Conservation (phyloP, 2,888 invertebrate genomes). For the Phanerotoma sp. region DNA sequence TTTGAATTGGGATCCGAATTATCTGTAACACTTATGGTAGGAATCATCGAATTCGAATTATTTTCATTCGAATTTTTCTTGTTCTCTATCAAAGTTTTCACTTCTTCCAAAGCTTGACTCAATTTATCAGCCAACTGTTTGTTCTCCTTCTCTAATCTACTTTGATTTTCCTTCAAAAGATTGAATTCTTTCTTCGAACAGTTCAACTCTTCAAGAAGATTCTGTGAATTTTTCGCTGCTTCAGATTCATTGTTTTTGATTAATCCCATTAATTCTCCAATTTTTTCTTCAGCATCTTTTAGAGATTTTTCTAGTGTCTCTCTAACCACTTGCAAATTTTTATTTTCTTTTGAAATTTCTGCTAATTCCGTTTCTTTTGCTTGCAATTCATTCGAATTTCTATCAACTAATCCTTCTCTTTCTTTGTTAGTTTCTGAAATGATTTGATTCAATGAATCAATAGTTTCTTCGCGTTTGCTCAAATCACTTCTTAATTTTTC, state of each 20-base stretch:
- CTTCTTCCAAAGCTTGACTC: constrained; percentile 39
- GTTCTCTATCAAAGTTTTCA: constrained; percentile 46
- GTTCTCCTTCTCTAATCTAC: constrained; percentile 46
- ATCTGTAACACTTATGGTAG: constrained; percentile 34
- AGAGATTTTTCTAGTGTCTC: constrained; percentile 60
- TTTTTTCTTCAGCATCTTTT: constrained; percentile 51
- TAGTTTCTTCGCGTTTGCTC: constrained; percentile 51
- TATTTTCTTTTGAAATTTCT: constrained; percentile 38
- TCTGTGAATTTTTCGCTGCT: constrained; percentile 39
- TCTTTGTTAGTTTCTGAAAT: constrained; percentile 59
- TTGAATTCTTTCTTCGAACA: constrained; percentile 36
- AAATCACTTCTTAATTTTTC: constrained; percentile 43
- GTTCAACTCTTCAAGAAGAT: constrained; percentile 45
- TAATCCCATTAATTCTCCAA: constrained; percentile 35
- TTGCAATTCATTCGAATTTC: constrained; percentile 39
- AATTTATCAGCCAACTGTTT: constrained; percentile 43
- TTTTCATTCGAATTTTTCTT: constrained; percentile 47
- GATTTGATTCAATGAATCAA: constrained; percentile 26
- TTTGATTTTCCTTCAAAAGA: constrained; percentile 42
- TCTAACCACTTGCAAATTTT: constrained; percentile 52
- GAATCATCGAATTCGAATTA: constrained; percentile 28
- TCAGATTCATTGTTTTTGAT: constrained; percentile 43
- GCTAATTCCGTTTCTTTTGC: constrained; percentile 39
- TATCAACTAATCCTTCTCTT: constrained; percentile 52
- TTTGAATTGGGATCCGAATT: constrained; percentile 39